Conservation (phyloP, 2,113 vertebrate genomes). For the Prunella fulvescens region DNA sequence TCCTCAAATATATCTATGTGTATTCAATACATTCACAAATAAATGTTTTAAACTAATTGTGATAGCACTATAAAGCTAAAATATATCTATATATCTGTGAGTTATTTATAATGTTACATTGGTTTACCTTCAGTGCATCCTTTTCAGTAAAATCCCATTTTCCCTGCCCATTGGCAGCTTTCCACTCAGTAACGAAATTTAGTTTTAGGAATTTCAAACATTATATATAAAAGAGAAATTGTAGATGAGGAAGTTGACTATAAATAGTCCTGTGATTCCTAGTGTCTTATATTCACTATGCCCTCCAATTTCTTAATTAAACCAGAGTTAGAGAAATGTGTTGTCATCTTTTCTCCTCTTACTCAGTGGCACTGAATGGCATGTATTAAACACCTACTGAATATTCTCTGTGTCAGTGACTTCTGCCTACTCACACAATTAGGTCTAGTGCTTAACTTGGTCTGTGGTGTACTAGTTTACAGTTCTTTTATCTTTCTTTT, state of each 20-base stretch:
- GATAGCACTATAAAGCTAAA: background rate
- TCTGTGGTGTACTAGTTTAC: background rate
- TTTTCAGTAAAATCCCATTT: background rate
- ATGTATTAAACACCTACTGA: background rate
- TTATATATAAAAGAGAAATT: background rate
- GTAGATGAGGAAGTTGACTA: background rate
- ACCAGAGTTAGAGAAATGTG: background rate
- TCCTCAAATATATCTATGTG: rapidly evolving
- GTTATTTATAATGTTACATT: background rate
- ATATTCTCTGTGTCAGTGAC: background rate
- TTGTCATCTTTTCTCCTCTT: background rate
- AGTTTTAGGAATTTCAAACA: conserved; percentile 20
- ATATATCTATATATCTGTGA: background rate
- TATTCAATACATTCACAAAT: background rate
- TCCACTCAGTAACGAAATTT: background rate
- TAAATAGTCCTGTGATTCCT: background rate
- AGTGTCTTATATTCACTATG: background rate
- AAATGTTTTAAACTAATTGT: background rate
- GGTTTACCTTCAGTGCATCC: background rate
- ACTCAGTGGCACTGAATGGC: background rate
- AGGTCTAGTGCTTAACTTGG: background rate
- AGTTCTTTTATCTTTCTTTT: background rate
- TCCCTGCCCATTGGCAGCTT: background rate
- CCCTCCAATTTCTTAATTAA: background rate
- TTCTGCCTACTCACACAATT: background rate